Evolutionary conservation across 1,140 invertebrate species (phyloP), one percentile per base, ranked within the genome.

Genomic region (Andrena cerasifolii): DNA sequence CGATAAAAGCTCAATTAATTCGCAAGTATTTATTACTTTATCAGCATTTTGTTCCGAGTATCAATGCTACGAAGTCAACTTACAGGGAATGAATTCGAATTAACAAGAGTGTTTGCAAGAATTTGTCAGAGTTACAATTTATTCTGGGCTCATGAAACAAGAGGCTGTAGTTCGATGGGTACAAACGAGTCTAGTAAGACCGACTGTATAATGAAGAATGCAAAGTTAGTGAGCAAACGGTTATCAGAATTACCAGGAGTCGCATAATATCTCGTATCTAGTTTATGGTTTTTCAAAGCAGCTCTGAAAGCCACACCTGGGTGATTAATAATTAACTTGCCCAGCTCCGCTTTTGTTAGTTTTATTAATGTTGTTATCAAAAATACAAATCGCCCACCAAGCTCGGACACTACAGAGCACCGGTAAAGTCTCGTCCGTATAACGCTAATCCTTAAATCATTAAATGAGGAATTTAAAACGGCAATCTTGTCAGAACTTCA

Each of bases 341-440:
- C 78, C 72, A 74, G 40, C 51, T 84, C 62, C 63, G n/a, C 76
- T 53, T 26, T 61, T 54, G 78, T 85, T 85, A 85, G 82, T 85
- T 85, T 80, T 78, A 84, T 85, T 80, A 80, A 84, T 80, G 49
- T 63, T 63, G 67, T 73, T 77, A 63, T 71, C 63, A 36, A 83
- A 80, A 45, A 78, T 80, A 67, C 12, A 72, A 49, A 56, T 63
- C 47, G 31, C 33, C 40, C 72, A 73, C 49, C 51, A 79, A 79
- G 63, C 82, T 61, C 45, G 53, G 54, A 78, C 51, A 72, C n/a
- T 62, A 71, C 58, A 61, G 36, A 61, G 58, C 56, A 72, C 47
- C 56, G 40, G 28, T 61, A 28, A 58, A 14, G 10, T 73, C 26
- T n/a, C n/a, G n/a, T n/a, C n/a, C n/a, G n/a, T n/a, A n/a, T n/a